Evolutionary conservation across 2,797 vertebrate genomes (phyloP), one percentile per base, ranked within the genome.

Genomic region (Scolopax bukidnonensis): DNA sequence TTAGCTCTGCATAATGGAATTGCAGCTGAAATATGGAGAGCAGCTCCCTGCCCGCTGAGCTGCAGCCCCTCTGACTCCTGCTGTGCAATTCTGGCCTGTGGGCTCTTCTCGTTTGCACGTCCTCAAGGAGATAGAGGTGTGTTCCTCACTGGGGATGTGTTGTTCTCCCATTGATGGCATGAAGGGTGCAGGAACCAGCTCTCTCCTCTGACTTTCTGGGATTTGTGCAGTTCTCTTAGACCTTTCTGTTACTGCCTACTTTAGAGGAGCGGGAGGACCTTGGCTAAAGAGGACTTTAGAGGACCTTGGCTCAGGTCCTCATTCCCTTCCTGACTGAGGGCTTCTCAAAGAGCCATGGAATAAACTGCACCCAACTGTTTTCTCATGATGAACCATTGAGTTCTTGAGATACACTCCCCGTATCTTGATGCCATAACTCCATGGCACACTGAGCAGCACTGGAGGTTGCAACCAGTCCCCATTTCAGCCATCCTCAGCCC

Each of bases 1-100:
- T 98, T 97, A 97, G 96, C 97, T 97, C 91, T 90, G 92, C 88
- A 71, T 97, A 97, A 97, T 89, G 92, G 95, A 96, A 97, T 94
- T 87, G 95, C 87, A 97, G 96, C 93, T 97, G 96, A 97, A 97
- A 97, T 97, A 97, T 71, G 93, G 96, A 96, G 97, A 97, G 94
- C 86, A 54, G 91, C 84, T 97, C 93, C 76, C 86, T 90, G 95
- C 92, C 90, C 13, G 12, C 1, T 10, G 88, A 93, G 60, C 64
- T 43, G 41, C 48, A 84, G n/a, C 84, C 84, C 75, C 54, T 86
- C 76, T 84, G 0, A 6, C 80, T 76, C 51, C 51, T 1, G 1
- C 82, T 81, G 67, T 8, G n/a, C 23, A 1, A 1, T 33, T 20
- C 56, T 77, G 50, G 68, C 74, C 74, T 51, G 45, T 51, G 70